These are phyloP conservation scores for Sesamia inferens DNA, from an alignment of 2,888 invertebrate species.

Conservation along the genomic window DNA sequence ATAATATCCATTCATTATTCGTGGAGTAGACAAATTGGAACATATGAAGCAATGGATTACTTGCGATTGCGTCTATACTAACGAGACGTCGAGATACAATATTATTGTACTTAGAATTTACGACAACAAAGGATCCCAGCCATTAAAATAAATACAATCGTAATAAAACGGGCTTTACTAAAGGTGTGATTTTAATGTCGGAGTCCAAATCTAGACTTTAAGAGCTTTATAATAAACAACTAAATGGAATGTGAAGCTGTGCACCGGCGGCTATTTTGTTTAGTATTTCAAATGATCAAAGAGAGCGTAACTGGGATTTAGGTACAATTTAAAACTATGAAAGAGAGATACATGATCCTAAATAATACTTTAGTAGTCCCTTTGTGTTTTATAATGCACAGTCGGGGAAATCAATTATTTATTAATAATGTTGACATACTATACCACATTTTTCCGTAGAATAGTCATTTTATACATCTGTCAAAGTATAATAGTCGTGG, in stretches of 20 bases:
- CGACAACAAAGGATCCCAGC: slow-evolving; percentile 9
- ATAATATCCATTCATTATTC: background rate
- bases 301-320: slow-evolving; percentile 32
- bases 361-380: slow-evolving; percentile 13
- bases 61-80: background rate
- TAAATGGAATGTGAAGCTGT: slow-evolving; percentile 34
- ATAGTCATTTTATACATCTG: background rate
- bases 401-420: background rate
- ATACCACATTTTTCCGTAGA: background rate
- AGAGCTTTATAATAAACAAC: slow-evolving; percentile 43
- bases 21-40: background rate
- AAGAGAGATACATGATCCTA: slow-evolving; percentile 9
- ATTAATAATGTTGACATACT: background rate
- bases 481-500: background rate
- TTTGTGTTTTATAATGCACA: slow-evolving; percentile 20
- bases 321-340: slow-evolving; percentile 34
- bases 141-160: slow-evolving; percentile 37
- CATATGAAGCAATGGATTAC: background rate
- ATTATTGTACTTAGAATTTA: slow-evolving; percentile 27
- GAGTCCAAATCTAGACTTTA: slow-evolving; percentile 30
- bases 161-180: slow-evolving; percentile 18
- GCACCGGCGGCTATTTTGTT: slow-evolving; percentile 48
- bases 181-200: slow-evolving; percentile 38
- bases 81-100: slow-evolving; percentile 2
- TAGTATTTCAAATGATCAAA: slow-evolving; percentile 39